Evolutionary conservation across 92 coral and sea anemone genomes (phyloP).

Genomic region (Zoanthus solanderi): DNA sequence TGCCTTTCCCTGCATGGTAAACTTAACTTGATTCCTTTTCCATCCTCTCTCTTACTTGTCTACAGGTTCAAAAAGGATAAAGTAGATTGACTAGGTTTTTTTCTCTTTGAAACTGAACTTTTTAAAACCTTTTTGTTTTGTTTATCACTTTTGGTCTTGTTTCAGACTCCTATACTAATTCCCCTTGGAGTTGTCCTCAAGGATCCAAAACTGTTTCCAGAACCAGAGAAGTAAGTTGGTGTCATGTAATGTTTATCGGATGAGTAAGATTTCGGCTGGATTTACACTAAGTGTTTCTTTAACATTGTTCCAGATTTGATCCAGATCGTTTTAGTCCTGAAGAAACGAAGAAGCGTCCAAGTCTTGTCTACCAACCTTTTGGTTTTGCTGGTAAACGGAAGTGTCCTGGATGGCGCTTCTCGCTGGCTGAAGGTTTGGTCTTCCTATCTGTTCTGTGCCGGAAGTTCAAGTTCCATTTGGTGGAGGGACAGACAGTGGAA

Average conservation of each 20-base stretch:
- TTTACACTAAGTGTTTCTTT: neutral
- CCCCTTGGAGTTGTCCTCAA: slow-evolving; percentile 93
- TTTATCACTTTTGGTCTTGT: too few relatives aligned
- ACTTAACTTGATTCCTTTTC: too few relatives aligned
- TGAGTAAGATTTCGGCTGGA: neutral
- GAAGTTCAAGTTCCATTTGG: slow-evolving; percentile 87
- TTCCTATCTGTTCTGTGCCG: slow-evolving; percentile 84
- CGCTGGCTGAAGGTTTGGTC: slow-evolving; percentile 86
- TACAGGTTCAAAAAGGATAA: too few relatives aligned
- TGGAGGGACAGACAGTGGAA: slow-evolving; percentile 88
- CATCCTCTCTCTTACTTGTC: too few relatives aligned
- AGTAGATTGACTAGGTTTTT: too few relatives aligned
- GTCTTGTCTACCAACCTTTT: slow-evolving; percentile 91
- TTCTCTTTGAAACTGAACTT: too few relatives aligned
- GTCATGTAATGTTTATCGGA: neutral
- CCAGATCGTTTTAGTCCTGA: slow-evolving; percentile 94
- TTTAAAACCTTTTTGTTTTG: too few relatives aligned
- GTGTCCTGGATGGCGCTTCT: slow-evolving; percentile 96
- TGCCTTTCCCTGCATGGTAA: too few relatives aligned
- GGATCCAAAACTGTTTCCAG: slow-evolving; percentile 87
- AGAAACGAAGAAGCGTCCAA: slow-evolving; percentile 81
- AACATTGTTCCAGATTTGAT: slow-evolving; percentile 80
- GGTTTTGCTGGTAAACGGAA: slow-evolving; percentile 99
- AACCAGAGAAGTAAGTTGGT: slow-evolving; percentile 82
- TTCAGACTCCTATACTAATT: slow-evolving; percentile 83